Conservation (phyloP, 1,140 invertebrate genomes). For the Papilio glaucus region DNA sequence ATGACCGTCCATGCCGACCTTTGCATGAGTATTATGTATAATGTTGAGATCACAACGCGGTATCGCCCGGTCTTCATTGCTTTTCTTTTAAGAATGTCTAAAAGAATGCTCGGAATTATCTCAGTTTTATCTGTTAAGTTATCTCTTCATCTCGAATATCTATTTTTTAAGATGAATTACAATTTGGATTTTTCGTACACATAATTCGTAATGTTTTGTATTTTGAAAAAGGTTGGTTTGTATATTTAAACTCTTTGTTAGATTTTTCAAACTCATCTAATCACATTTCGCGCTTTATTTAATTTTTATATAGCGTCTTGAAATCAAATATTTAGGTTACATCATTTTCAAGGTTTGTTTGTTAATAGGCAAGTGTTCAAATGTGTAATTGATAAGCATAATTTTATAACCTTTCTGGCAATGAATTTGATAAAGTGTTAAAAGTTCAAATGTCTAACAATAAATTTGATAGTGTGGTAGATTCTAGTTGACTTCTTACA, state of each 20-base stretch:
- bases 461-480: slow-evolving; percentile 33
- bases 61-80: slow-evolving; percentile 55
- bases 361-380: slow-evolving; percentile 41
- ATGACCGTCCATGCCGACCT: neutral
- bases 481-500: slow-evolving; percentile 17
- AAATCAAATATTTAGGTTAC: slow-evolving; percentile 42
- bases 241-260: slow-evolving; percentile 52
- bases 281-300: slow-evolving; percentile 19
- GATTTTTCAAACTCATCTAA: slow-evolving; percentile 30
- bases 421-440: slow-evolving; percentile 36
- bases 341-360: slow-evolving; percentile 41
- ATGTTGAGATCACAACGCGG: slow-evolving; percentile 49
- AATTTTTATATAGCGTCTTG: neutral
- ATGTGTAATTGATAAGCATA: slow-evolving; percentile 49
- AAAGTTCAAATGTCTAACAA: slow-evolving; percentile 19
- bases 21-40: slow-evolving; percentile 34
- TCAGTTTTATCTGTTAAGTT: slow-evolving; percentile 72
- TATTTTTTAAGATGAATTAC: slow-evolving; percentile 53
- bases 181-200: slow-evolving; percentile 43
- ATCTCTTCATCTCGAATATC: slow-evolving; percentile 69
- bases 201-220: slow-evolving; percentile 68
- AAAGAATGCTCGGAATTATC: slow-evolving; percentile 69
- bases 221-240: slow-evolving; percentile 75
- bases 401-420: slow-evolving; percentile 48
- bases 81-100: slow-evolving; percentile 49